A percentile compares a stretch with the other conserved stretches of the same genome.
Conservation (phyloP, 2,113 vertebrate species). For the Ptyas mucosa region DNA sequence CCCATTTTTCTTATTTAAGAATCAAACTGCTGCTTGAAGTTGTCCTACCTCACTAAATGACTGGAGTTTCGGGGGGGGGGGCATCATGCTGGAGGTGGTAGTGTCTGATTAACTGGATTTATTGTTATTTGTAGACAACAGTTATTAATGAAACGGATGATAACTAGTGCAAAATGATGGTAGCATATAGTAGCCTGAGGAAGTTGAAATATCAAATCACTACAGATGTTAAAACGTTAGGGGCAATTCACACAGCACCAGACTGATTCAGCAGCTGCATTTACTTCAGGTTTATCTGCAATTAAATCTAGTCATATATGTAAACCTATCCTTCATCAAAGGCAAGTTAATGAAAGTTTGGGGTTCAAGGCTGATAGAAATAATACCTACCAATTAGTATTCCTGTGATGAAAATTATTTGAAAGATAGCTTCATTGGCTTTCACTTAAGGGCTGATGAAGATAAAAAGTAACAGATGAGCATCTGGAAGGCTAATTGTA, state of each 20-base stretch:
- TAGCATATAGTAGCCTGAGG: neutral
- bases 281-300: neutral
- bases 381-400: constrained; percentile 10
- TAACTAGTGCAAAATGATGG: neutral
- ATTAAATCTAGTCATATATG: neutral
- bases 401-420: constrained; percentile 16
- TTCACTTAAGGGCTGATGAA: neutral
- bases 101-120: neutral
- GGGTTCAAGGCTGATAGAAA: neutral
- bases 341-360: neutral
- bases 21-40: neutral
- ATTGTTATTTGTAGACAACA: neutral
- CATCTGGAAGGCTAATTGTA: accelerated
- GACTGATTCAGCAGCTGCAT: neutral
- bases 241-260: neutral
- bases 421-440: constrained; percentile 17
- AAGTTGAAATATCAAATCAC: neutral
- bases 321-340: constrained; percentile 1
- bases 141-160: neutral
- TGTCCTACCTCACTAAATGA: neutral
- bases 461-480: neutral
- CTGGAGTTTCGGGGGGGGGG: neutral
- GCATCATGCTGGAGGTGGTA: neutral
- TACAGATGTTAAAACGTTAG: neutral
- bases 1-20: neutral